A percentile compares a stretch with the other conserved stretches of the same genome.
phyloP scores from a whole-genome alignment of 2,113 vertebrate genomes.

The Scytalopus superciliaris region DNA sequence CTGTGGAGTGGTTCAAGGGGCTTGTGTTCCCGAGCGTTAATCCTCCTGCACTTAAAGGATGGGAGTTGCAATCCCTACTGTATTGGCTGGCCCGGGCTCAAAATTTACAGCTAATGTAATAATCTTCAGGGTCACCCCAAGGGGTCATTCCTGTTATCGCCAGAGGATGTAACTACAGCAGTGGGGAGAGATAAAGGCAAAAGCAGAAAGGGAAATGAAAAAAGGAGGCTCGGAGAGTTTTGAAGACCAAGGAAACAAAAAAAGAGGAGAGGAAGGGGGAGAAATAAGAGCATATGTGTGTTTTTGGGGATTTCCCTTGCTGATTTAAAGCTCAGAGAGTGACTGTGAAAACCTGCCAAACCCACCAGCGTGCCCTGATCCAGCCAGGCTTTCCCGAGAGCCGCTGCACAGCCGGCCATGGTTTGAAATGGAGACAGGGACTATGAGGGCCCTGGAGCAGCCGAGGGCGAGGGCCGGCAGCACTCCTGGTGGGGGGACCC shows the following conservation, averaged over 20 bases:
- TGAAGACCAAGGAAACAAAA: neutral
- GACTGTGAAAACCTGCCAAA: slow-evolving; percentile 27
- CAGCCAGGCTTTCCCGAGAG: neutral
- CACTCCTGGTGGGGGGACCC: neutral
- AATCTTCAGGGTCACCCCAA: neutral
- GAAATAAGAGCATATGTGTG: neutral
- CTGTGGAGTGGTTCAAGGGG: slow-evolving; percentile 35
- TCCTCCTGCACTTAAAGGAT: slow-evolving; percentile 58
- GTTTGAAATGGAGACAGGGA: neutral
- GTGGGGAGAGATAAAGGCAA: neutral
- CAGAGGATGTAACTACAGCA: slow-evolving; percentile 15
- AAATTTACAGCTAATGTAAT: slow-evolving; percentile 48
- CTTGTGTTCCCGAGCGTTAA: slow-evolving; percentile 22
- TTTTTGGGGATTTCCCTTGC: slow-evolving; percentile 25
- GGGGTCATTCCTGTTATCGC: slow-evolving; percentile 36
- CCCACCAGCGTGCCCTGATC: neutral
- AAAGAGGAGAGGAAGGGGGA: neutral
- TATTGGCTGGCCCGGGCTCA: slow-evolving; percentile 14
- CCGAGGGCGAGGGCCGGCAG: fast-evolving
- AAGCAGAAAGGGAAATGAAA: slow-evolving; percentile 3
- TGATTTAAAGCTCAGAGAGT: neutral
- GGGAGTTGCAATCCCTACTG: slow-evolving; percentile 36
- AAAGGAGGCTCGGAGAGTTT: neutral
- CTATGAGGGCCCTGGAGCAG: neutral
- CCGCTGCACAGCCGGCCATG: fast-evolving